Evolutionary conservation across 2,888 invertebrate species (phyloP).

Genomic region (Deilephila porcellus): DNA sequence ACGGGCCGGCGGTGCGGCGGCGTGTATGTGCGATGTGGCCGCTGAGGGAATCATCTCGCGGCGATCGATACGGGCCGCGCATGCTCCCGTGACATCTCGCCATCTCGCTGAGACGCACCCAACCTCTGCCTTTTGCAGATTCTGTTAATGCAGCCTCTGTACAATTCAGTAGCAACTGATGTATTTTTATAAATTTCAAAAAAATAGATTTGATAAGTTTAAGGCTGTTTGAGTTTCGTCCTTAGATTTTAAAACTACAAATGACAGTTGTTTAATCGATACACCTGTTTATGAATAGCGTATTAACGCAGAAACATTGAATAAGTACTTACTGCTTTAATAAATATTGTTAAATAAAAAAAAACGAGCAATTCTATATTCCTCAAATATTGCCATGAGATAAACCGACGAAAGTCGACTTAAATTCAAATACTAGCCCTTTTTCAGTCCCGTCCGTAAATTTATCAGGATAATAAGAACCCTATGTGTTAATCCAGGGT

Average conservation of each 20-base stretch:
- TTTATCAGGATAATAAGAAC: no score
- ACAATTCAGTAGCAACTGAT: neutral
- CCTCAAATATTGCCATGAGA: no score
- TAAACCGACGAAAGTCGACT: no score
- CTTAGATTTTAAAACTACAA: neutral
- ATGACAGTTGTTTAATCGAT: no score
- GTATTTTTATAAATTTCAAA: conserved; percentile 34
- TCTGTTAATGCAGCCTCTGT: conserved; percentile 23
- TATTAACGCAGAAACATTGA: no score
- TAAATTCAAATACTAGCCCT: no score
- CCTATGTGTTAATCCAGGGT: no score
- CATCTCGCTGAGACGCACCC: conserved; percentile 42
- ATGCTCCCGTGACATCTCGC: conserved; percentile 49
- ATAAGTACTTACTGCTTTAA: no score
- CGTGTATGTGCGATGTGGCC: conserved; percentile 11
- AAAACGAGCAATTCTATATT: no score
- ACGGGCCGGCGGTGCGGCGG: conserved; percentile 3
- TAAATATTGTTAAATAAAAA: no score
- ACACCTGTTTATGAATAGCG: no score
- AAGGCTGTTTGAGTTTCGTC: neutral
- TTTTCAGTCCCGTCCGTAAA: no score
- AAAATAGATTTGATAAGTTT: conserved; percentile 11
- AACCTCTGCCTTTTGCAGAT: conserved; percentile 25
- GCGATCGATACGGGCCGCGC: conserved; percentile 73
- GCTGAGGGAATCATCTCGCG: conserved; percentile 55